phyloP scores from a whole-genome alignment of 2,113 vertebrate species.

The Machaerirhynchus nigripectus region DNA sequence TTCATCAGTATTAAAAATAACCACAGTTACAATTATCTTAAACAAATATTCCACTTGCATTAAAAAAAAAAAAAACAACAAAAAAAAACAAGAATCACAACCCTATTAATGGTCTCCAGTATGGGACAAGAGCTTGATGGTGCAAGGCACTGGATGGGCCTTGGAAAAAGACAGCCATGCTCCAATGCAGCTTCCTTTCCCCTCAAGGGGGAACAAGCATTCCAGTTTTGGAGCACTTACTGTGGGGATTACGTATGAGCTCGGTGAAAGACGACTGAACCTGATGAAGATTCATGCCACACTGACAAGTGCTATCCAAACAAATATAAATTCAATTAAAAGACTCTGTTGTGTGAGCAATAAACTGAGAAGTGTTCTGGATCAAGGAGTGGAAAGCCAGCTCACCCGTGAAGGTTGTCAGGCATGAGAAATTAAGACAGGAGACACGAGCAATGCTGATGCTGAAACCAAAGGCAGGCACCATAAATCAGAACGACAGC shows the following conservation, averaged over 20 bases:
- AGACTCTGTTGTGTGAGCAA: conserved; percentile 10
- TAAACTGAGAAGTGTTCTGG: not conserved
- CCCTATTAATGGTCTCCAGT: not conserved
- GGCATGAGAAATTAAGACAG: conserved; percentile 25
- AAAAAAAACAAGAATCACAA: not conserved
- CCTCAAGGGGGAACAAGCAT: not conserved
- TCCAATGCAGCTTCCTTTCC: not conserved
- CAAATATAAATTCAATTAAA: conserved; percentile 53
- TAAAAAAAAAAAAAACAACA: too few species aligned
- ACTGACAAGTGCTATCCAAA: conserved; percentile 32
- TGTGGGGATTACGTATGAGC: not conserved
- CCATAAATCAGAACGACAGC: not conserved
- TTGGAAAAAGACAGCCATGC: not conserved
- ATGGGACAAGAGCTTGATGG: not conserved
- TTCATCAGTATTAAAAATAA: not conserved
- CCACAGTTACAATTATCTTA: not conserved
- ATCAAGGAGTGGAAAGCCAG: conserved; percentile 2
- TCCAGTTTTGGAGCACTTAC: not conserved
- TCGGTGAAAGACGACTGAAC: not conserved
- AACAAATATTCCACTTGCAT: not conserved
- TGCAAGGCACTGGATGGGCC: not conserved
- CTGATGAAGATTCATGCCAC: conserved; percentile 2
- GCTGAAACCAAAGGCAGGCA: not conserved
- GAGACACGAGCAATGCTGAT: not conserved
- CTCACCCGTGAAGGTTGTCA: conserved; percentile 27